Evolutionary conservation across 1,140 invertebrate genomes (phyloP).

Genomic region (Sitobion miscanthi): DNA sequence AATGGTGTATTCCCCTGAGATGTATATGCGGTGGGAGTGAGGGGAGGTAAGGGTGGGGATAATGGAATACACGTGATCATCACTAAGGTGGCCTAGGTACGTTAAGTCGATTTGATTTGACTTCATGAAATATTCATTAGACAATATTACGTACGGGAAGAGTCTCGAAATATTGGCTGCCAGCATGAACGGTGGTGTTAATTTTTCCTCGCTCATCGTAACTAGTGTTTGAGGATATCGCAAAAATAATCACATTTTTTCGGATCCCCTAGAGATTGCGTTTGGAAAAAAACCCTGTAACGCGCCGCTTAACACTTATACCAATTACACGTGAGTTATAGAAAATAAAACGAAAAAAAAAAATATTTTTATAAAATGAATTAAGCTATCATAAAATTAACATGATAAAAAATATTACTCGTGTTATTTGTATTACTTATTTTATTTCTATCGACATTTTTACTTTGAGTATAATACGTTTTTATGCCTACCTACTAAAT

Average conservation of each 20-base stretch:
- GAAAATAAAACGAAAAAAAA: not conserved
- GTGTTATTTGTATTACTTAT: not conserved
- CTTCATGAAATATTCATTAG: constrained; percentile 46
- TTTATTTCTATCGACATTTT: not conserved
- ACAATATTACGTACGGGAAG: not conserved
- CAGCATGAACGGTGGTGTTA: not conserved
- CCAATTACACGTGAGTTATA: not conserved
- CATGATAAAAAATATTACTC: not conserved
- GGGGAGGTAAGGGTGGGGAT: not conserved
- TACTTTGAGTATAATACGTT: not conserved
- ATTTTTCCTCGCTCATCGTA: not conserved
- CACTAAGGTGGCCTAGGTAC: not conserved
- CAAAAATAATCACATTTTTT: not conserved
- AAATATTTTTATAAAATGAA: not conserved
- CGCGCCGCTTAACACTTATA: constrained; percentile 20
- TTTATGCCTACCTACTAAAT: not conserved
- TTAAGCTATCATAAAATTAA: not conserved
- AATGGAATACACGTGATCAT: not conserved
- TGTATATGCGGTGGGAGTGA: not conserved
- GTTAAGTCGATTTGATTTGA: constrained; percentile 39
- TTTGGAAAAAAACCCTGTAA: not conserved
- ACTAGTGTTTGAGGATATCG: not conserved
- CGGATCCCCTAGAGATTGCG: not conserved
- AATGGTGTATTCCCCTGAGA: not conserved
- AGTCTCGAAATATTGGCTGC: not conserved